Base-by-base conservation (phyloP, 2,888 invertebrate species). In the Ophraella communa region DNA sequence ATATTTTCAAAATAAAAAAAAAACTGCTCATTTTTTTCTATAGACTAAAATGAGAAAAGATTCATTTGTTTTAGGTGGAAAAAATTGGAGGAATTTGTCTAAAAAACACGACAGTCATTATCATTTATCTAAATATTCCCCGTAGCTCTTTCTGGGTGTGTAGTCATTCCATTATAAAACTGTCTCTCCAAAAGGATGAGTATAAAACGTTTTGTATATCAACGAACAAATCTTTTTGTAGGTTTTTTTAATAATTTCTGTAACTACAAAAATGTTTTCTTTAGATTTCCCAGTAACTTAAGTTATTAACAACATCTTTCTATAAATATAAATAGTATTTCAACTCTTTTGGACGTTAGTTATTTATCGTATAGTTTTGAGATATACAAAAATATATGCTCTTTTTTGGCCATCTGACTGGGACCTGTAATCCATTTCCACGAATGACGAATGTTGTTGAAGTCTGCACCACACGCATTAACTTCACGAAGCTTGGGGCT, bases 401-500 rank as follows among this genome's bases (percentile, higher is more conserved):
- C 5, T 7, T 17, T 39, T 39, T 17, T 39, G 39, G 14, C 39
- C 4, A 14, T 14, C 14, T 39, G 14, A 7, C 14, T 39, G 1
- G 7, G 17, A 14, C 39, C 7, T 39, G 7, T 39, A 45, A 53
- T 33, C 44, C 52, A 27, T 39, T 60, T 64, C 70, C 54, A n/a
- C 8, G 30, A 18, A n/a, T 60, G 69, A 74, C 74, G 80, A 80
- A 79, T 81, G 80, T 78, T 83, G 83, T 82, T 82, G 80, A 82
- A 80, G 83, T 81, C 82, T 80, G 80, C 81, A 81, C 81, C 76
- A 79, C 81, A 81, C 81, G 80, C 81, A 77, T 71, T 77, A 80
- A 79, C 76, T 61, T 77, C 78, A 77, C 77, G 67, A 65, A 74
- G 79, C 79, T 80, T 79, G 80, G 81, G 79, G 77, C 77, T 74